Conservation (phyloP, 2,797 vertebrate species). For the Artibeus lituratus region DNA sequence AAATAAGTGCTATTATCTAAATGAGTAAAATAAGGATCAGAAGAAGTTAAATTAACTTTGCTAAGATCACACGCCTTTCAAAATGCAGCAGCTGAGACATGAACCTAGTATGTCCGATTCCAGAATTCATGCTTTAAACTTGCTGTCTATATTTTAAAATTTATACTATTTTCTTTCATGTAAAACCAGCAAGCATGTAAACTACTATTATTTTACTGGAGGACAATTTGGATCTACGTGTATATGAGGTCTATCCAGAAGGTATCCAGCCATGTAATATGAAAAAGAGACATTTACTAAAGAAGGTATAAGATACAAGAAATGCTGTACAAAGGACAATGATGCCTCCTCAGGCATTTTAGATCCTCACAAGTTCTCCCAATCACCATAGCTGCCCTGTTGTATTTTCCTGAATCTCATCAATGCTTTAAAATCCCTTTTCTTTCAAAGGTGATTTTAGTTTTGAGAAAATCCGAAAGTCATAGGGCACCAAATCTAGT, state of each 20-base stretch:
- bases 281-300: not conserved
- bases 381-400: not conserved
- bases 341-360: not conserved
- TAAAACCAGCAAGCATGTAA: not conserved
- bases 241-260: not conserved
- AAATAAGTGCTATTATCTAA: not conserved
- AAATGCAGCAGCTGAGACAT: not conserved
- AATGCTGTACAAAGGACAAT: not conserved
- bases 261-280: not conserved
- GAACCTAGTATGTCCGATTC: not conserved
- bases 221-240: not conserved
- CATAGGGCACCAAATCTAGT: not conserved
- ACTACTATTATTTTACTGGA: not conserved
- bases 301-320: not conserved
- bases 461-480: not conserved
- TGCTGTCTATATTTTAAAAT: not conserved
- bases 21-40: not conserved
- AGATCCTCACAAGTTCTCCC: not conserved
- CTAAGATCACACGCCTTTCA: not conserved
- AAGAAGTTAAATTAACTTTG: not conserved
- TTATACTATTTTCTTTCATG: not conserved
- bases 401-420: not conserved
- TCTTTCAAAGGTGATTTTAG: not conserved
- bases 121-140: not conserved
- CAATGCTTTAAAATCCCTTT: not conserved